A percentile compares a stretch with the other conserved stretches of the same genome.
These are phyloP conservation scores for Sciurus carolinensis DNA, from an alignment of 2,797 vertebrate species.

Conservation along the genomic window DNA sequence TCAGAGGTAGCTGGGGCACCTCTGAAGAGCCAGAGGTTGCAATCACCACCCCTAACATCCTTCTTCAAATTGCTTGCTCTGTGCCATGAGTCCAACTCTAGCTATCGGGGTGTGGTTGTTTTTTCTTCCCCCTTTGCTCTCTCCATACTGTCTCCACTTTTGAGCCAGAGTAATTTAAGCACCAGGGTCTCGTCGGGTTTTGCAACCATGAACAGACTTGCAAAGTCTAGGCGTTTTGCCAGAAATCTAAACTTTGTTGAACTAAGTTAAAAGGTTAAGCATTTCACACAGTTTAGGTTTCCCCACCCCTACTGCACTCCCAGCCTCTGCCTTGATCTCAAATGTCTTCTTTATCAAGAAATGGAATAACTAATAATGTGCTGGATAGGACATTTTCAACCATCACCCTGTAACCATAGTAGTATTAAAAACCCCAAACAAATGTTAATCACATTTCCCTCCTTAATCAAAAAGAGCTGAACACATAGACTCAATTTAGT, in stretches of 20 bases:
- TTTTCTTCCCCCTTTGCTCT: slow-evolving; percentile 69
- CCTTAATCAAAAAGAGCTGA: slow-evolving; percentile 65
- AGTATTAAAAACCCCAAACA: slow-evolving; percentile 83
- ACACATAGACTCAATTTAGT: slow-evolving; percentile 48
- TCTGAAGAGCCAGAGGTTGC: not conserved
- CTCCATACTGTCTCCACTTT: slow-evolving; percentile 72
- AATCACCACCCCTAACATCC: not conserved
- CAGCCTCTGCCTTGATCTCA: slow-evolving; percentile 79
- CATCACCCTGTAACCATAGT: slow-evolving; percentile 70
- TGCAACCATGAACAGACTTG: slow-evolving; percentile 84
- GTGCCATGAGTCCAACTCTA: not conserved
- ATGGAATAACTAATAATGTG: slow-evolving; percentile 80
- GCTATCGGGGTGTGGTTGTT: slow-evolving; percentile 57
- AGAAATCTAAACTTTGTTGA: slow-evolving; percentile 90
- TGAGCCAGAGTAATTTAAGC: slow-evolving; percentile 83
- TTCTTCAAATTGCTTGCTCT: slow-evolving; percentile 75
- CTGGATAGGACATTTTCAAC: slow-evolving; percentile 82
- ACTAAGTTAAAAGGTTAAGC: slow-evolving; percentile 92
- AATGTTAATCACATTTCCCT: slow-evolving; percentile 69
- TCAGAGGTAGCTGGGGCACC: not conserved
- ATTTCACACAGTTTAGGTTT: slow-evolving; percentile 92
- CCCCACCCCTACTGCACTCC: slow-evolving; percentile 68
- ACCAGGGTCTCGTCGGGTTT: slow-evolving; percentile 80
- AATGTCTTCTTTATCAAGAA: slow-evolving; percentile 84
- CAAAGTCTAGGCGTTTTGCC: slow-evolving; percentile 91